A percentile compares a stretch with the other conserved stretches of the same genome.
Conservation (phyloP, 2,888 invertebrate genomes). For the Caenorhabditis sp. region DNA sequence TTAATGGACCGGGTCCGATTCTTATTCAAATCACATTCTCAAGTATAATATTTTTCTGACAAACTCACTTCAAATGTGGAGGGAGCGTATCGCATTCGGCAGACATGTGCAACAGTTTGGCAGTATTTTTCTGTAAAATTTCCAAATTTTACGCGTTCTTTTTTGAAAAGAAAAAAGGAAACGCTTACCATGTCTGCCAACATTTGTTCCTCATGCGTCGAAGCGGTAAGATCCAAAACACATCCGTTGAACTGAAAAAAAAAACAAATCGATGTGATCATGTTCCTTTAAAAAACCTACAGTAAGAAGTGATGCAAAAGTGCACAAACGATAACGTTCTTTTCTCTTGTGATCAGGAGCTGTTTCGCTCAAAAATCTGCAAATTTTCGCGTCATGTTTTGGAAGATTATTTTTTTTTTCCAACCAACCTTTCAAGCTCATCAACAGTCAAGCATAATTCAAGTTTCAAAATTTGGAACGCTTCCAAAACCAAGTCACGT, state of each 20-base stretch:
- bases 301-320: slow-evolving; percentile 25
- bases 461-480: slow-evolving; percentile 29
- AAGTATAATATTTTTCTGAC: neutral
- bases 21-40: too few relatives aligned
- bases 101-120: slow-evolving; percentile 13
- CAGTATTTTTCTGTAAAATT: slow-evolving; percentile 19
- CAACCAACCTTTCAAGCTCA: slow-evolving; percentile 23
- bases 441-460: slow-evolving; percentile 24
- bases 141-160: neutral
- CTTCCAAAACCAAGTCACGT: slow-evolving; percentile 17
- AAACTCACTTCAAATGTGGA: slow-evolving; percentile 11
- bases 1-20: too few relatives aligned
- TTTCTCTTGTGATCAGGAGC: neutral
- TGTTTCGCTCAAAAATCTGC: neutral
- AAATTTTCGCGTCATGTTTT: neutral
- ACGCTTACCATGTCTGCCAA: slow-evolving; percentile 27
- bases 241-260: slow-evolving; percentile 33
- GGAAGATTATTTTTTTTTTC: neutral
- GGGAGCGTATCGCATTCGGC: slow-evolving; percentile 12
- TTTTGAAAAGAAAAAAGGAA: too few relatives aligned
- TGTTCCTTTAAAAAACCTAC: slow-evolving; percentile 10
- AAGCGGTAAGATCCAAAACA: slow-evolving; percentile 16
- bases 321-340: neutral
- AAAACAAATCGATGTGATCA: neutral
- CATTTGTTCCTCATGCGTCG: slow-evolving; percentile 36